Evolutionary conservation across 2,888 invertebrate species (phyloP), one percentile per base, ranked within the genome.

Genomic region (Xanthorhoe designata): DNA sequence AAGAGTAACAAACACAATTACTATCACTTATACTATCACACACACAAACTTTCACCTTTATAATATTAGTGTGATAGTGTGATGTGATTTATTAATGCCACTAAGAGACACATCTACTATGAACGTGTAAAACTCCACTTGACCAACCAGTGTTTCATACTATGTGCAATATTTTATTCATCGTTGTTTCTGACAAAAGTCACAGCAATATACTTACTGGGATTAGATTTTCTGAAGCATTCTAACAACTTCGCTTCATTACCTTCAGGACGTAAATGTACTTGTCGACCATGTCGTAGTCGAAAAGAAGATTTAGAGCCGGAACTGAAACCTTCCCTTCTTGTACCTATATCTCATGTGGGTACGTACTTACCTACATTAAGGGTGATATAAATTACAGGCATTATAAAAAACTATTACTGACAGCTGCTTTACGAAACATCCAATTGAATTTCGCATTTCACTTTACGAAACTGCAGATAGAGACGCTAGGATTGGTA

Each of bases 261-360:
- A 60, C 45, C 42, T 60, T 52, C 17, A 42, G 10, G 6, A 59
- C 38, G 49, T 58, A 61, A 17, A 45, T 56, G 56, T 51, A 15
- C 45, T n/a, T 19, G 51, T 42, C 52, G 52, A 63, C 49, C 58
- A 54, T 59, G 53, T 53, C 52, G 58, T 54, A 50, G 47, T 15
- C 49, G 54, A 60, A 64, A 54, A 29, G 53, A 54, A 59, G 64
- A 64, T 64, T 59, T 53, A 53, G 64, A 53, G 53, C 38, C 58
- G 58, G 49, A 53, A 63, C 63, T 42, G 57, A 54, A 64, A 54
- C 42, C 55, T 59, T 55, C 59, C 64, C 64, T 56, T 29, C 56
- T 53, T 54, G 64, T 60, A 55, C 47, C 64, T 58, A 64, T 59
- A 64, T 59, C 58, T 64, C 58, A 64, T 59, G 56, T 47, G 49